Evolutionary conservation across 2,113 vertebrate genomes (phyloP), one percentile per base, ranked within the genome.

Genomic region (Enhydra lutris): DNA sequence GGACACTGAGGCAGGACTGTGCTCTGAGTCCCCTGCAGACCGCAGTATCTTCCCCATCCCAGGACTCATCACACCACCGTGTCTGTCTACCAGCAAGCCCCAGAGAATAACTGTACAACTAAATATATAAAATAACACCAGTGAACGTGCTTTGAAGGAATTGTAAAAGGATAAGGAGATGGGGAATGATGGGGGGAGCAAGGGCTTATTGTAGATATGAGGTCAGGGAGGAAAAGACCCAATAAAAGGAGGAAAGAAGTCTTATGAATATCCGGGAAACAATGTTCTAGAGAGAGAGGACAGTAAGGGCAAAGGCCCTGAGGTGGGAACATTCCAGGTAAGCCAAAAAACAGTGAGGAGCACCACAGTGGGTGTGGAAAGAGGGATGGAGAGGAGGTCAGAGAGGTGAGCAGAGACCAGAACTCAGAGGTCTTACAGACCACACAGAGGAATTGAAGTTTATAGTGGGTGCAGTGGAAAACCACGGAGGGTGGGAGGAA

Each of bases 11-110:
- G 29, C 42, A 11, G 57, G 0, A 0, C 14, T 1, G 13, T 55
- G 17, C 20, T 69, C 74, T 3, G 4, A n/a, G 23, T 42, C 15
- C 34, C 13, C 63, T 2, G 1, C 24, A 61, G 10, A 29, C 21
- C 3, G 23, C 14, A 0, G 6, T 3, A 15, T 15, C 29, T 63
- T 17, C 79, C 61, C 76, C 31, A 0, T 4, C 8, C 0, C 0
- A 59, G 31, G 24, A 24, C 10, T 9, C 59, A 5, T 20, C 42
- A 18, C 20, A 24, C 36, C 59, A 2, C 26, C 39, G 50, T 0
- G 29, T 7, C 45, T 26, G 81, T 57, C 42, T 23, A n/a, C 11
- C 7, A 7, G 71, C 21, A 24, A 57, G 11, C 45, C 71, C 36
- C 31, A 7, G 61, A 31, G 14, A 4, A 8, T 20, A 29, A 69